phyloP scores from a whole-genome alignment of 2,888 invertebrate genomes.

The Balanococcus diminutus region DNA sequence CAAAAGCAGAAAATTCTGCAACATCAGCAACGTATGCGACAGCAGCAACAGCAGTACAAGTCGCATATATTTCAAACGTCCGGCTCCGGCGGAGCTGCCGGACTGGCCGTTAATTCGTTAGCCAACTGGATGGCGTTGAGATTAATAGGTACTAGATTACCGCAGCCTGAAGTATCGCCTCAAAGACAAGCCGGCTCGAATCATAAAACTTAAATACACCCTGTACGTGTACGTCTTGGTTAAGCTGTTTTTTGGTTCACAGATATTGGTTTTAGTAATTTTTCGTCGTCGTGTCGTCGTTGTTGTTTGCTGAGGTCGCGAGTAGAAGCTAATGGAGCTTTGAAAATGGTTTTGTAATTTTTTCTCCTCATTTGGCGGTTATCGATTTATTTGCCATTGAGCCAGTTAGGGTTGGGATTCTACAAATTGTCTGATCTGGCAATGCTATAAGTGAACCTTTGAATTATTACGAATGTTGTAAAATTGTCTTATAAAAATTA shows the following conservation, averaged over 20 bases:
- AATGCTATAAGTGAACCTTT: no score
- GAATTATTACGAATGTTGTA: no score
- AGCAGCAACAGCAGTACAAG: slow-evolving; percentile 60
- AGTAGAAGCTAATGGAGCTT: neutral
- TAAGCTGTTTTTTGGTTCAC: neutral
- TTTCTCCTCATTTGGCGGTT: neutral
- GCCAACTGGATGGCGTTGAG: slow-evolving; percentile 78
- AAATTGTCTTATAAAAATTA: no score
- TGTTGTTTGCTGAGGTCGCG: neutral
- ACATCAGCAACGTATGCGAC: slow-evolving; percentile 59
- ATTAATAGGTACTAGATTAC: slow-evolving; percentile 64
- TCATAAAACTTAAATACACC: slow-evolving; percentile 44
- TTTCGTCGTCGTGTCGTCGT: neutral
- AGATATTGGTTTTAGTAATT: neutral
- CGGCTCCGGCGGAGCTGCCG: slow-evolving; percentile 64
- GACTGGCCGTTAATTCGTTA: slow-evolving; percentile 68
- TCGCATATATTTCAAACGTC: slow-evolving; percentile 58
- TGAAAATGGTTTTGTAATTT: slow-evolving; percentile 7
- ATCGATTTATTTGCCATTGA: neutral
- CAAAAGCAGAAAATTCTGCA: slow-evolving; percentile 63
- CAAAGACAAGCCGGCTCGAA: slow-evolving; percentile 32
- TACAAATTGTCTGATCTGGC: no score
- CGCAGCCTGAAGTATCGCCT: slow-evolving; percentile 33
- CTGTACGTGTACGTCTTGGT: neutral
- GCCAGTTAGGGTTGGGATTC: neutral